A percentile compares a stretch with the other conserved stretches of the same genome.
phyloP scores from a whole-genome alignment of 2,113 vertebrate genomes.

The Bubo bubo region DNA sequence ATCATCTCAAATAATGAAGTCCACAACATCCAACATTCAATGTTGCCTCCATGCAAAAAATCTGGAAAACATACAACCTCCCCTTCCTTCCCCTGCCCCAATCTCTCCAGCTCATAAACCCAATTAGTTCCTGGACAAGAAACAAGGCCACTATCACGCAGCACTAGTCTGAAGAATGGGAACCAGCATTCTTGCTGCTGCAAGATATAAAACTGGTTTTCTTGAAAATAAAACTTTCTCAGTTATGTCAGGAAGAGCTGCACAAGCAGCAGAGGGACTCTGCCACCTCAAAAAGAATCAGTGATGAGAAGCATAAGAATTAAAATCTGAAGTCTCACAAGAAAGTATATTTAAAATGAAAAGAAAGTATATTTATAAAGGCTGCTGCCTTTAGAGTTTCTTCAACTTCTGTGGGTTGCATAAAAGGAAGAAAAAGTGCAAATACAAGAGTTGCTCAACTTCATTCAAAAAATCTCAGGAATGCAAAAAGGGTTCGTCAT shows the following conservation, averaged over 20 bases:
- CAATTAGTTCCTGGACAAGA: neutral
- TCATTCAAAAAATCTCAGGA: neutral
- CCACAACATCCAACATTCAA: neutral
- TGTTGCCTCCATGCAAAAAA: neutral
- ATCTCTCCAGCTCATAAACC: neutral
- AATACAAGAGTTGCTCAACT: neutral
- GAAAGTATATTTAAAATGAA: slow-evolving; percentile 15
- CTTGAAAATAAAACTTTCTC: neutral
- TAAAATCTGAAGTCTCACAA: slow-evolving; percentile 22
- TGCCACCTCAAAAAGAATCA: slow-evolving; percentile 36
- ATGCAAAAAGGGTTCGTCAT: neutral
- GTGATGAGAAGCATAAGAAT: slow-evolving; percentile 9
- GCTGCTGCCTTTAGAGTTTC: neutral
- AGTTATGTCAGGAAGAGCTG: neutral
- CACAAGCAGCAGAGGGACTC: neutral
- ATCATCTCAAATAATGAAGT: neutral
- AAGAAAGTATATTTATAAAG: slow-evolving; percentile 38
- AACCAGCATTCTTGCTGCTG: neutral
- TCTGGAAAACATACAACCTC: neutral
- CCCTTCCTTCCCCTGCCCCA: neutral
- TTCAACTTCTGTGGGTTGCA: neutral
- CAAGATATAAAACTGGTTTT: neutral
- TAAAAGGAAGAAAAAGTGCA: neutral
- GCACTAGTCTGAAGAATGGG: neutral
- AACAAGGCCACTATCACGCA: neutral